These are phyloP conservation scores for Typhlichthys subterraneus DNA, from an alignment of 2,797 vertebrate genomes.

Conservation along the genomic window DNA sequence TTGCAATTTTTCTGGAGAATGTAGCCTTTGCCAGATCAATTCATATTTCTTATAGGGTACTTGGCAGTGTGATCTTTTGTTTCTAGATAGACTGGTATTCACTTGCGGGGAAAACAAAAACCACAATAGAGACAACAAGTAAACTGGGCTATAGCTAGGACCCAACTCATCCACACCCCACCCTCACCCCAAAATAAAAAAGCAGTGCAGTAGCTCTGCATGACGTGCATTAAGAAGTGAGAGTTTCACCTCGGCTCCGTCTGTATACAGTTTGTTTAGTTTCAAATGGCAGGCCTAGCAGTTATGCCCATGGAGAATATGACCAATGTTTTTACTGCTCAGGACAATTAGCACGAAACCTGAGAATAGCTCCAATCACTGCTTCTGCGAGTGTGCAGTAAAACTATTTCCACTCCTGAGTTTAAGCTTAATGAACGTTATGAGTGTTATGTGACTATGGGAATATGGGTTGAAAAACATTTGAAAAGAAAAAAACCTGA, in stretches of 20 bases:
- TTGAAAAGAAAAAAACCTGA: no score
- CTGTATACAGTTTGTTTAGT: background rate
- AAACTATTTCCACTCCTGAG: slow-evolving; percentile 32
- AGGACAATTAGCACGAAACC: slow-evolving; percentile 53
- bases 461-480: background rate
- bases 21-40: no score
- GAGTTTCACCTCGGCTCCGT: background rate
- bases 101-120: no score
- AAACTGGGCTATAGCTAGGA: no score
- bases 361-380: slow-evolving; percentile 43
- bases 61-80: no score
- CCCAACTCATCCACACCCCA: no score
- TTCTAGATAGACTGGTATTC: no score
- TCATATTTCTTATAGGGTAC: no score
- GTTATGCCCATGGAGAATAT: slow-evolving; percentile 34
- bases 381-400: slow-evolving; percentile 20
- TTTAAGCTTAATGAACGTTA: slow-evolving; percentile 15
- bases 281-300: slow-evolving; percentile 12
- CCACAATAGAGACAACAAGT: no score
- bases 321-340: slow-evolving; percentile 47
- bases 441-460: background rate
- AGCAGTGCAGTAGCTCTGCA: background rate
- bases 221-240: background rate
- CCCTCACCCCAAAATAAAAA: background rate
- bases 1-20: no score